Evolutionary conservation across 2,888 invertebrate species (phyloP).

Genomic region (Macrophya alboannulata): DNA sequence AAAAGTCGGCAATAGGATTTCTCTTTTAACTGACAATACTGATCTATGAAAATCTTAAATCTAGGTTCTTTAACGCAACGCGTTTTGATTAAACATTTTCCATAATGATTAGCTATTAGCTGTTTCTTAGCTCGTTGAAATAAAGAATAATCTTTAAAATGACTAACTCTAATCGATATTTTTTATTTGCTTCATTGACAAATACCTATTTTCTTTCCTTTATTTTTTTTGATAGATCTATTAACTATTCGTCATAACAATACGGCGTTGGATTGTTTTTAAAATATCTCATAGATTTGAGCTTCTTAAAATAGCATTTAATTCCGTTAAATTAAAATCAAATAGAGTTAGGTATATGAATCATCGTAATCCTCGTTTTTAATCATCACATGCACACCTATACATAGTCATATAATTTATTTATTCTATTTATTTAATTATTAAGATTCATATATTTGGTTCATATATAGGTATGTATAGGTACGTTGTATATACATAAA

Average conservation of each 20-base stretch:
- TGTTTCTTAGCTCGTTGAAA: background rate
- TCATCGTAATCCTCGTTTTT: slow-evolving; percentile 8
- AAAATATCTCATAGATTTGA: background rate
- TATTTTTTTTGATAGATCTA: background rate
- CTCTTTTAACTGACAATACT: background rate
- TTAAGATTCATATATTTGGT: slow-evolving; percentile 11
- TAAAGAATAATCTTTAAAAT: background rate
- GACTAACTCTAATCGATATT: slow-evolving; percentile 8
- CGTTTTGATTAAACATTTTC: background rate
- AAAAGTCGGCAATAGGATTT: background rate
- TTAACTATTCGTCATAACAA: background rate
- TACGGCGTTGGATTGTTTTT: background rate
- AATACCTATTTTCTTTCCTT: background rate
- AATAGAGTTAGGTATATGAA: background rate
- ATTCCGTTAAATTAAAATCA: background rate
- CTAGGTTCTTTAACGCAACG: background rate
- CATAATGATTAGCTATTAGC: background rate
- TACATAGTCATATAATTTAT: slow-evolving; percentile 39
- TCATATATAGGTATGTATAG: background rate
- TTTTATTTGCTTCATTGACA: slow-evolving; percentile 20
- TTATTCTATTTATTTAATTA: slow-evolving; percentile 38
- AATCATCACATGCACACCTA: slow-evolving; percentile 39
- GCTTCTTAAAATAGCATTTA: background rate
- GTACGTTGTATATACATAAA: background rate
- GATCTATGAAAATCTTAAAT: background rate